phyloP scores from a whole-genome alignment of 2,113 vertebrate species.

The Uria lomvia region DNA sequence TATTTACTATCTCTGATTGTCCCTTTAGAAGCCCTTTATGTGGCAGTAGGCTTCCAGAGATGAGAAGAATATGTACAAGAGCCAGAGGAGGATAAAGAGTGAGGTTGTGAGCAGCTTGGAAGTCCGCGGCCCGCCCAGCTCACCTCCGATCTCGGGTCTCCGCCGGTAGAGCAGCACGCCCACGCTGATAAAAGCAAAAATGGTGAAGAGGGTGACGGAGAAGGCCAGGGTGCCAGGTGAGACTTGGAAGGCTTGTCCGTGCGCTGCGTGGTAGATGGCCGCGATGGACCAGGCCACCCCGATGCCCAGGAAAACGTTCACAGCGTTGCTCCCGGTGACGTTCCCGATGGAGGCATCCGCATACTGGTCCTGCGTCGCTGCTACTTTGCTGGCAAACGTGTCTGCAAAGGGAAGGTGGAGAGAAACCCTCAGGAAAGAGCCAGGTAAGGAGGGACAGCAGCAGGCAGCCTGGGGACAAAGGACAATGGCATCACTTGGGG shows the following conservation, averaged over 20 bases:
- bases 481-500: neutral
- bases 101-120: constrained; percentile 87
- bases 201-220: constrained; percentile 97
- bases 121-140: constrained; percentile 91
- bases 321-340: constrained; percentile 94
- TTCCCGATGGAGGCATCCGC: constrained; percentile 97
- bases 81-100: constrained; percentile 94
- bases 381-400: constrained; percentile 95
- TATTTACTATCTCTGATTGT: constrained; percentile 74
- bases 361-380: constrained; percentile 94
- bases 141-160: constrained; percentile 91
- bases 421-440: neutral
- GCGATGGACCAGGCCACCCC: constrained; percentile 98
- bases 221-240: constrained; percentile 92
- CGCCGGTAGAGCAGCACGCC: constrained; percentile 93
- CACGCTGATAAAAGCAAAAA: constrained; percentile 95
- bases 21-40: constrained; percentile 89
- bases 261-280: constrained; percentile 85
- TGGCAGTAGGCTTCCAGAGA: constrained; percentile 98
- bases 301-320: constrained; percentile 97
- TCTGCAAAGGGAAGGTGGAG: constrained; percentile 72
- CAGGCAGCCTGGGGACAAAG: neutral
- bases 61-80: constrained; percentile 95
- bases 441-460: neutral
- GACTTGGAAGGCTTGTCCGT: constrained; percentile 83